These are phyloP conservation scores for Ferdinandea cuprea DNA, from an alignment of 2,888 invertebrate species.

Conservation along the genomic window DNA sequence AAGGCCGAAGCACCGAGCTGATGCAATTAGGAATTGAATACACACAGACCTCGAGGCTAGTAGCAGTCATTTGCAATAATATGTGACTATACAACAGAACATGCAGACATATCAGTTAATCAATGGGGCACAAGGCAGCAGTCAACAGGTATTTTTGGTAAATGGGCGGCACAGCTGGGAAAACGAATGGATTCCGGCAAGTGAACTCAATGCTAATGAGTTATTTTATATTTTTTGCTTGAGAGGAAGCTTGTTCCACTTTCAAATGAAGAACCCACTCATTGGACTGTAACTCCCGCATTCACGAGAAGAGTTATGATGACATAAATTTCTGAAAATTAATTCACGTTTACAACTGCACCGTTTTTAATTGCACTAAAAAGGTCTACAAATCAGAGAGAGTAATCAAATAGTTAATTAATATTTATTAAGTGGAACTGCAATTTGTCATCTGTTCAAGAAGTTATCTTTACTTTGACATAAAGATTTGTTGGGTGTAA, in stretches of 20 bases:
- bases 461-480: too few species aligned
- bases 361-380: too few species aligned
- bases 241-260: conserved; percentile 15
- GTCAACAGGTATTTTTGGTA: conserved; percentile 56
- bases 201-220: conserved; percentile 35
- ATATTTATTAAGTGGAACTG: too few species aligned
- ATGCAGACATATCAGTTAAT: conserved; percentile 61
- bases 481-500: too few species aligned
- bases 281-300: background rate
- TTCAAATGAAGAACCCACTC: background rate
- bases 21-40: conserved; percentile 66
- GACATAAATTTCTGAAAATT: background rate
- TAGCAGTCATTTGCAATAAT: conserved; percentile 54
- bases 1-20: conserved; percentile 41
- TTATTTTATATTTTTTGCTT: conserved; percentile 3
- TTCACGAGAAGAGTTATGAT: background rate
- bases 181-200: conserved; percentile 8
- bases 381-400: too few species aligned
- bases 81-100: conserved; percentile 42
- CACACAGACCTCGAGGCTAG: conserved; percentile 41
- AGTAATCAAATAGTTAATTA: too few species aligned
- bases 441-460: too few species aligned
- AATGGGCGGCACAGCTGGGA: conserved; percentile 20
- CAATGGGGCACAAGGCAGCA: conserved; percentile 45
- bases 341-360: too few species aligned